phyloP scores from a whole-genome alignment of 2,888 invertebrate species.

The Mycogona germanica region DNA sequence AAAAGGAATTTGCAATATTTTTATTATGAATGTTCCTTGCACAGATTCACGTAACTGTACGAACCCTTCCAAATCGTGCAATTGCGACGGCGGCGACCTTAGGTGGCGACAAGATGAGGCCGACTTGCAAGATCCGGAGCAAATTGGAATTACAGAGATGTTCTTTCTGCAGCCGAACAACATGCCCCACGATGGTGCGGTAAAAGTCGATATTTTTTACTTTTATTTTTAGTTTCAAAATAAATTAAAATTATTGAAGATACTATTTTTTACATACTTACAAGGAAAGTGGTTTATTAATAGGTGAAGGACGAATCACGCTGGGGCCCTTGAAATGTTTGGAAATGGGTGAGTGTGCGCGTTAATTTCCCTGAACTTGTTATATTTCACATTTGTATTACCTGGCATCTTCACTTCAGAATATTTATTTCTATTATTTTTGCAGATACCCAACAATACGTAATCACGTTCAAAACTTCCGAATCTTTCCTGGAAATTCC shows the following conservation, averaged over 20 bases:
- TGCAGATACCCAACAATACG: slow-evolving; percentile 77
- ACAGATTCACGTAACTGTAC: slow-evolving; percentile 63
- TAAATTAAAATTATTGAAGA: too few species aligned
- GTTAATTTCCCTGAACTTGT: slow-evolving; percentile 1
- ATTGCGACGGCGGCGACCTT: slow-evolving; percentile 70
- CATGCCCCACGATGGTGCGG: slow-evolving; percentile 67
- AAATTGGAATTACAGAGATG: slow-evolving; percentile 82
- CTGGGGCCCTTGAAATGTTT: slow-evolving; percentile 85
- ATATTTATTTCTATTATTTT: background rate
- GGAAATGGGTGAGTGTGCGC: slow-evolving; percentile 67
- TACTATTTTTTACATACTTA: too few species aligned
- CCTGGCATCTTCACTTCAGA: background rate
- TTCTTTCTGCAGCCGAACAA: slow-evolving; percentile 77
- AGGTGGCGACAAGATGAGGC: slow-evolving; percentile 87
- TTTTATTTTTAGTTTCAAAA: too few species aligned
- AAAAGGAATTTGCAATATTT: background rate
- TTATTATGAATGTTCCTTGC: background rate
- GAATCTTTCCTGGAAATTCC: slow-evolving; percentile 87
- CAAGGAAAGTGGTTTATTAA: too few species aligned
- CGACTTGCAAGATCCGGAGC: slow-evolving; percentile 60
- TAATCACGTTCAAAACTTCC: slow-evolving; percentile 85
- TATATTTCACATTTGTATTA: slow-evolving; percentile 13
- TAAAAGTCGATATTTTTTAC: too few species aligned
- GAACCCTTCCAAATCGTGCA: slow-evolving; percentile 68
- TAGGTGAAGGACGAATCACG: slow-evolving; percentile 72